A percentile compares a stretch with the other conserved stretches of the same genome.
Conservation (phyloP, 1,140 invertebrate genomes). For the Hetaerina americana region DNA sequence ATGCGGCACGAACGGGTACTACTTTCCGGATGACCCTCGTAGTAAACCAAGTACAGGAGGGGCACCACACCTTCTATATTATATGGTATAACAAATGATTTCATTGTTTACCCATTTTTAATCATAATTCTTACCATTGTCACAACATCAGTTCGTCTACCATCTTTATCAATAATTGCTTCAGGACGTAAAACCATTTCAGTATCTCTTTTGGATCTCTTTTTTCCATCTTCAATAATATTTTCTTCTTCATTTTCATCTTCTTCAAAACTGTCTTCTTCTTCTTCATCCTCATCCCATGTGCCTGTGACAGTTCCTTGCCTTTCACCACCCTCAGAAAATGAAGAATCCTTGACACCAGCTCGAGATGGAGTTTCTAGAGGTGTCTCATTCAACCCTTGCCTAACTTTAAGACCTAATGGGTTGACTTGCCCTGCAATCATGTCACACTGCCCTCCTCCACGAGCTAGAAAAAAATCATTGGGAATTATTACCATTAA, state of each 20-base stretch:
- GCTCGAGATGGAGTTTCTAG: conserved; percentile 11
- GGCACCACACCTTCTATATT: too few relatives aligned
- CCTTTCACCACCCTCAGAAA: too few relatives aligned
- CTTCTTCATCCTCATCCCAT: not conserved
- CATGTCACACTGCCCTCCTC: conserved; percentile 44
- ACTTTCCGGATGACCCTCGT: too few relatives aligned
- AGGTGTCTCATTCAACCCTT: conserved; percentile 31
- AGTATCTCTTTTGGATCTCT: conserved; percentile 45
- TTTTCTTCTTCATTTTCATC: conserved; percentile 3
- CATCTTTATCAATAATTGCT: conserved; percentile 52
- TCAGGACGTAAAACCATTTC: conserved; percentile 59
- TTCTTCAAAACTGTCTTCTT: not conserved
- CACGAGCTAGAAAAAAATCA: conserved; percentile 17
- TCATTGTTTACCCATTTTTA: too few relatives aligned
- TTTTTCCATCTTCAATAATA: not conserved
- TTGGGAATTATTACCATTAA: too few relatives aligned
- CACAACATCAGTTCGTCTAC: conserved; percentile 54
- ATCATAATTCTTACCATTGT: conserved; percentile 50
- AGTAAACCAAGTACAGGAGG: too few relatives aligned
- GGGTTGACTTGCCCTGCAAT: conserved; percentile 49
- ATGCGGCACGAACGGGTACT: too few relatives aligned
- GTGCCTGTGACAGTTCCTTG: not conserved
- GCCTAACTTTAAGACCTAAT: conserved; percentile 41
- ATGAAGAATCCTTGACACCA: conserved; percentile 10
- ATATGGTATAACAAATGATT: too few relatives aligned